Conservation (phyloP, 1,140 invertebrate species). For the Araneus ventricosus region DNA sequence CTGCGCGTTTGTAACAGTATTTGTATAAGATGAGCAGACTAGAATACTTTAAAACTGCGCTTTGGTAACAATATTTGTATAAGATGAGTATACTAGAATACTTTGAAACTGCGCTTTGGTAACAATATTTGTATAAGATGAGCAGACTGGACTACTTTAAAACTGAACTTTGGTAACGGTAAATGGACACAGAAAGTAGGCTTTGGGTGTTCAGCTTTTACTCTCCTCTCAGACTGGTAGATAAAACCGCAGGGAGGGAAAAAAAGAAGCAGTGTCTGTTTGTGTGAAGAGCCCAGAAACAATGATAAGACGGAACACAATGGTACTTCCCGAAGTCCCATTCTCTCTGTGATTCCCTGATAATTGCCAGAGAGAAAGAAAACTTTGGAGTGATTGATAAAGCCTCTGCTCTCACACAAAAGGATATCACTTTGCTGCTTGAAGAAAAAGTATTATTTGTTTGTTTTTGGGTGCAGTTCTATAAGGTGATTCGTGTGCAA, state of each 20-base stretch:
- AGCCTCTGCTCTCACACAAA: neutral
- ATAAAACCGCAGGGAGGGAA: neutral
- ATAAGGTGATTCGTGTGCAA: no score
- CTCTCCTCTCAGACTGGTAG: neutral
- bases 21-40: no score
- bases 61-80: no score
- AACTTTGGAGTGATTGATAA: neutral
- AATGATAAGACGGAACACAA: neutral
- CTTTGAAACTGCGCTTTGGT: no score
- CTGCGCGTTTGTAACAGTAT: no score
- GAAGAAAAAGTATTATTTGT: no score
- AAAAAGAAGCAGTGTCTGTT: neutral
- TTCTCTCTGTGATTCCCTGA: neutral
- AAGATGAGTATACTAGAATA: no score
- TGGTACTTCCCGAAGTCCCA: neutral
- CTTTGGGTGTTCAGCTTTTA: neutral
- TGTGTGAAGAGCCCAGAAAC: neutral
- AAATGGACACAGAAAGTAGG: neutral
- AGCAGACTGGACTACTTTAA: no score
- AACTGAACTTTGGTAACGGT: no score
- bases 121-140: no score
- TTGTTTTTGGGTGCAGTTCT: no score
- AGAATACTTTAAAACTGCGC: no score
- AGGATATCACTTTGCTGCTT: neutral
- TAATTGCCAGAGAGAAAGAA: neutral